Conservation (phyloP, 2,113 vertebrate species). For the Circaetus cinerascens region DNA sequence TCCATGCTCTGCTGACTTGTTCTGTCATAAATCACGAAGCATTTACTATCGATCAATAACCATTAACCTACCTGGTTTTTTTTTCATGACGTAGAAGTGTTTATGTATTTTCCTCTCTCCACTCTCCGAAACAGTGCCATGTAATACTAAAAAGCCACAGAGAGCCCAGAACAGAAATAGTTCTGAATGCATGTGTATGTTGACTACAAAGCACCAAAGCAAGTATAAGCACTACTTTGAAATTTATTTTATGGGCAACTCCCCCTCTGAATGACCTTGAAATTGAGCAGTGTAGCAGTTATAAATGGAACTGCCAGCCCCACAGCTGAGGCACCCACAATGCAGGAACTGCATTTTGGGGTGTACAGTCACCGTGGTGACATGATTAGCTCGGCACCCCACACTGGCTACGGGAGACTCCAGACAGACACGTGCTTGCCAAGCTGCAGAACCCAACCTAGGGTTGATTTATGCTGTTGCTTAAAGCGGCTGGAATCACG, state of each 20-base stretch:
- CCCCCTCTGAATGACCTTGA: background rate
- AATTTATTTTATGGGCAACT: background rate
- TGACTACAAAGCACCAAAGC: background rate
- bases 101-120: background rate
- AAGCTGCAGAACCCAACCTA: background rate
- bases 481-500: background rate
- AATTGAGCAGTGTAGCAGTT: background rate
- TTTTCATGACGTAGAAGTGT: background rate
- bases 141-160: background rate
- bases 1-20: constrained; percentile 18
- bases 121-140: background rate
- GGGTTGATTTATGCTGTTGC: background rate
- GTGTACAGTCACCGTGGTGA: background rate
- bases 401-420: background rate
- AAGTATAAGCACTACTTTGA: background rate
- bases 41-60: constrained; percentile 15
- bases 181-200: background rate
- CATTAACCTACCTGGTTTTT: background rate
- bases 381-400: background rate
- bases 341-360: background rate
- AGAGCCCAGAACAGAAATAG: background rate
- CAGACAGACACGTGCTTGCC: background rate
- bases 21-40: constrained; percentile 1
- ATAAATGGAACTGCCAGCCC: background rate
- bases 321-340: background rate